Evolutionary conservation across 2,888 invertebrate genomes (phyloP).

Genomic region (Eledone cirrhosa): DNA sequence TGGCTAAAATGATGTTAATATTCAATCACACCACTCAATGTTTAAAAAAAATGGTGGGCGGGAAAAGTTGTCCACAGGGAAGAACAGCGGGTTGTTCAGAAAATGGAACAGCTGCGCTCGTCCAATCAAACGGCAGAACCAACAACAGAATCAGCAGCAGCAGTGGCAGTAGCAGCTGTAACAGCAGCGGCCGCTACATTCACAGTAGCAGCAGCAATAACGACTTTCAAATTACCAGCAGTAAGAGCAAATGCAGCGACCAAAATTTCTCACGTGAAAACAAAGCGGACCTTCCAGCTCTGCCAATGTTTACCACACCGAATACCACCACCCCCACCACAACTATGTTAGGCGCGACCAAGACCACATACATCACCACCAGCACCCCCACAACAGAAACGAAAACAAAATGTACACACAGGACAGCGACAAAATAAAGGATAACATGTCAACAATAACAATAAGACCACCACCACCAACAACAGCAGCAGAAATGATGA

Average conservation of each 20-base stretch:
- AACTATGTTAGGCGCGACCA: not conserved
- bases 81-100: no score
- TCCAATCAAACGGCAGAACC: not conserved
- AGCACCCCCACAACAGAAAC: not conserved
- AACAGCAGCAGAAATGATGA: not conserved
- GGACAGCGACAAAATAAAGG: not conserved
- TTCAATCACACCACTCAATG: no score
- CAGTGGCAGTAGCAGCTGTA: not conserved
- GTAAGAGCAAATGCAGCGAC: not conserved
- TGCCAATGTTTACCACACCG: no score
- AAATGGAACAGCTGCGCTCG: no score
- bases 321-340: slow-evolving; percentile 9
- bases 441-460: not conserved
- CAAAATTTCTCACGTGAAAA: not conserved
- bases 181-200: not conserved
- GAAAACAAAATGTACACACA: not conserved
- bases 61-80: no score
- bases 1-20: no score
- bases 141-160: no score
- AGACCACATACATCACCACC: slow-evolving; percentile 5
- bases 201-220: slow-evolving; percentile 7
- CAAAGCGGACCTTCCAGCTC: no score
- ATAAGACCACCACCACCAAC: no score
- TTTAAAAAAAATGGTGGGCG: no score
- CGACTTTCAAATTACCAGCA: not conserved